Percentiles rank a stretch among this genome's conserved stretches.
Evolutionary conservation across 2,797 vertebrate species (phyloP).

Genomic region (Macropus fuliginosus): DNA sequence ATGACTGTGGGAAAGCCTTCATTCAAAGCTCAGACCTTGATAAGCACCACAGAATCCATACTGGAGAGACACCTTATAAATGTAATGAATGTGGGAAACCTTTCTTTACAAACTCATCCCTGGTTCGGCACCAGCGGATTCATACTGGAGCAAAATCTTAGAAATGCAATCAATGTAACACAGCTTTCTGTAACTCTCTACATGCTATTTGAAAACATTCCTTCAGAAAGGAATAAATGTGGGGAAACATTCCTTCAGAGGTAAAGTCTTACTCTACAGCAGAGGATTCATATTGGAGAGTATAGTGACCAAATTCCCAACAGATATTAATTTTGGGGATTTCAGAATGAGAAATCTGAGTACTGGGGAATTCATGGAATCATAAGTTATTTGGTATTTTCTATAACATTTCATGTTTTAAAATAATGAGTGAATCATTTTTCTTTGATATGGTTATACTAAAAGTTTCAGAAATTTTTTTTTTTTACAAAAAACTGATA

Average conservation of each 20-base stretch:
- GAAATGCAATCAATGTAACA: constrained; percentile 29
- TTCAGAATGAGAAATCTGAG: not conserved
- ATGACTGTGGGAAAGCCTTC: constrained; percentile 50
- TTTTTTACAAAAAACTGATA: not conserved
- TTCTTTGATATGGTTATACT: not conserved
- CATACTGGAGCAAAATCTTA: constrained; percentile 50
- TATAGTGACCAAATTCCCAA: not conserved
- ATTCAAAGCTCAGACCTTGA: constrained; percentile 41
- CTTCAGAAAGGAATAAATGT: not conserved
- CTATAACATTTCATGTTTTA: not conserved
- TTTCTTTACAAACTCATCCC: constrained; percentile 6
- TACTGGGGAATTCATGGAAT: not conserved
- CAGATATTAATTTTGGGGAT: not conserved
- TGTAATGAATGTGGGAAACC: constrained; percentile 34
- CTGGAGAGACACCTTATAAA: constrained; percentile 38
- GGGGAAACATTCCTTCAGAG: not conserved
- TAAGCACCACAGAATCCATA: constrained; percentile 31
- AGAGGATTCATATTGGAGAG: not conserved
- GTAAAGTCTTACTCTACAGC: not conserved
- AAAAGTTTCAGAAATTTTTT: not conserved
- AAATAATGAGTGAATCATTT: not conserved
- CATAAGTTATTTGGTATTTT: not conserved
- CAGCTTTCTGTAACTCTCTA: constrained; percentile 14
- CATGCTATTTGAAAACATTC: constrained; percentile 36
- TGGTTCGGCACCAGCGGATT: constrained; percentile 23